phyloP scores from a whole-genome alignment of 2,113 vertebrate genomes.

The Seriola aureovittata region DNA sequence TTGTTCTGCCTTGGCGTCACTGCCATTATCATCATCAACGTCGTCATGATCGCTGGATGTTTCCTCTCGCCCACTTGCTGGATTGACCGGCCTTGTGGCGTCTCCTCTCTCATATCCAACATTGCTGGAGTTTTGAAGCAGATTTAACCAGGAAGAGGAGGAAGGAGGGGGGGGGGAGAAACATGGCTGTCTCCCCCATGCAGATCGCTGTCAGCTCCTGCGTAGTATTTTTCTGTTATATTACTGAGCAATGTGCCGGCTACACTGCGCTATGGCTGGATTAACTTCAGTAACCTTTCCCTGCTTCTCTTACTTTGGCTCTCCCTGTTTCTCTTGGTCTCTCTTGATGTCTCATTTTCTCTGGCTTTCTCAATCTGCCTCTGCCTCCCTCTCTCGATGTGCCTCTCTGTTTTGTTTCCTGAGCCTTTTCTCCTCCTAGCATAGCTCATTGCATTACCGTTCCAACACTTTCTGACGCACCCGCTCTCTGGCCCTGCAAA shows the following conservation, averaged over 20 bases:
- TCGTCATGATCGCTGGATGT: conserved; percentile 33
- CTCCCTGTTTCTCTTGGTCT: conserved; percentile 50
- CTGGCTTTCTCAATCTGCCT: conserved; percentile 58
- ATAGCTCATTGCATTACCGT: conserved; percentile 59
- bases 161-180: conserved; percentile 3
- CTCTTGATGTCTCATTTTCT: conserved; percentile 54
- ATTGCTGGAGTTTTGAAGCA: conserved; percentile 64
- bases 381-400: conserved; percentile 63
- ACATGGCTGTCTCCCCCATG: conserved; percentile 66
- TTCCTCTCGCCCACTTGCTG: conserved; percentile 49
- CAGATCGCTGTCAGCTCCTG: conserved; percentile 65
- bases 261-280: conserved; percentile 52
- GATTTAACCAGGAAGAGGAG: conserved; percentile 55
- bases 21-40: conserved; percentile 49
- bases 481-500: conserved; percentile 59
- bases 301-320: conserved; percentile 52
- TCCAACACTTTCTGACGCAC: conserved; percentile 54
- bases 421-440: conserved; percentile 53
- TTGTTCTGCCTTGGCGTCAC: conserved; percentile 46
- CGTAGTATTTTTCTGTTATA: conserved; percentile 61
- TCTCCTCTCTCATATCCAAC: conserved; percentile 65
- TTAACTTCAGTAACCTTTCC: conserved; percentile 64
- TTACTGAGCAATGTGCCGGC: conserved; percentile 50
- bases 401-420: conserved; percentile 69
- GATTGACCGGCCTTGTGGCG: conserved; percentile 61